Conservation (phyloP, 1,140 invertebrate genomes). For the Papilio aristodemus region DNA sequence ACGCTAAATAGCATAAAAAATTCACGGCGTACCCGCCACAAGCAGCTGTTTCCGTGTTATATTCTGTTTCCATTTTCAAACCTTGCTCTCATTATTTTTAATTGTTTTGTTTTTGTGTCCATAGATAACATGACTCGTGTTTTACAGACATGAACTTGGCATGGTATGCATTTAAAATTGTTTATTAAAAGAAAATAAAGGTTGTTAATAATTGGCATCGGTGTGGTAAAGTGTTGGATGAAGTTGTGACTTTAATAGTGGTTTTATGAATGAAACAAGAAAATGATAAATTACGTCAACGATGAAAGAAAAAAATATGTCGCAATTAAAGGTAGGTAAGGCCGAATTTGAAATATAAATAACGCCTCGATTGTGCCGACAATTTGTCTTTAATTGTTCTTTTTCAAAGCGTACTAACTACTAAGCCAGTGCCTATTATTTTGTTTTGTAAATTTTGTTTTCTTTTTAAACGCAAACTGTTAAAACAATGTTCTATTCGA, state of each 20-base stretch:
- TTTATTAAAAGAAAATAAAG: background rate
- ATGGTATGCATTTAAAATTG: background rate
- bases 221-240: background rate
- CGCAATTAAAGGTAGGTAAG: too few relatives aligned
- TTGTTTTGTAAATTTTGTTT: conserved; percentile 35
- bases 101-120: conserved; percentile 26
- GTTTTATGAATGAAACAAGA: too few relatives aligned
- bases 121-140: background rate
- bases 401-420: background rate
- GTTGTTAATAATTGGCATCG: background rate
- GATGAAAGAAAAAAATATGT: too few relatives aligned
- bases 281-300: too few relatives aligned
- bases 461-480: conserved; percentile 46
- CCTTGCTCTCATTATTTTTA: conserved; percentile 27
- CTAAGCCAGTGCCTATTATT: background rate
- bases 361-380: background rate
- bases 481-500: conserved; percentile 62
- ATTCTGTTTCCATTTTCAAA: conserved; percentile 36
- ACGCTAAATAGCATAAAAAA: conserved; percentile 35
- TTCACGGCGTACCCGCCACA: conserved; percentile 27
- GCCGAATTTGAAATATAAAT: background rate
- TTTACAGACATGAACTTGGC: background rate
- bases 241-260: too few relatives aligned
- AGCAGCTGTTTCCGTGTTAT: conserved; percentile 34
- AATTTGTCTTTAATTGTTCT: background rate